These are phyloP conservation scores for Lucifuga dentata DNA, from an alignment of 2,113 vertebrate species.

Conservation along the genomic window DNA sequence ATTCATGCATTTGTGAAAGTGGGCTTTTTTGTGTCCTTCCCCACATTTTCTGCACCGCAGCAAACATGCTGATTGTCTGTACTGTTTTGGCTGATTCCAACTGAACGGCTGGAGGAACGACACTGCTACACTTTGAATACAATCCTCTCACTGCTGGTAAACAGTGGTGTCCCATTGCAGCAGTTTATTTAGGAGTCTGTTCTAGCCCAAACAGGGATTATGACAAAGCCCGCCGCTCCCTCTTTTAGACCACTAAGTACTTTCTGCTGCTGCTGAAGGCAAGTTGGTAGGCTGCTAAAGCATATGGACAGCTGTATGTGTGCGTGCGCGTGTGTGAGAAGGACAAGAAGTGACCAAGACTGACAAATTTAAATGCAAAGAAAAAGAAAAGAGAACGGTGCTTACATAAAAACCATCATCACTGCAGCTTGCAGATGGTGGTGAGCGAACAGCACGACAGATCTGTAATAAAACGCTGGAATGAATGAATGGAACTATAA, in stretches of 20 bases:
- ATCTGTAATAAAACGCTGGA: conserved; percentile 29
- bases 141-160: conserved; percentile 50
- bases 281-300: conserved; percentile 31
- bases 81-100: conserved; percentile 30
- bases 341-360: not conserved
- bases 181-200: conserved; percentile 68
- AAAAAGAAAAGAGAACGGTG: conserved; percentile 34
- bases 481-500: conserved; percentile 9
- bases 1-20: not conserved
- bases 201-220: conserved; percentile 74
- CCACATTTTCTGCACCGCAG: not conserved
- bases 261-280: conserved; percentile 64
- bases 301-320: conserved; percentile 49
- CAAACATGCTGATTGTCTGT: not conserved
- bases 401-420: conserved; percentile 55
- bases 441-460: conserved; percentile 40
- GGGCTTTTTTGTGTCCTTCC: not conserved
- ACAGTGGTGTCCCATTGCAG: conserved; percentile 74
- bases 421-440: conserved; percentile 71
- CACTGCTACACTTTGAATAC: conserved; percentile 38
- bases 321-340: not conserved
- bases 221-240: conserved; percentile 55
- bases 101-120: conserved; percentile 39
- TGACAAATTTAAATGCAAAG: not conserved
- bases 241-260: conserved; percentile 76